Base-by-base conservation (phyloP, 2,797 vertebrate genomes). In the Cryptoprocta ferox region DNA sequence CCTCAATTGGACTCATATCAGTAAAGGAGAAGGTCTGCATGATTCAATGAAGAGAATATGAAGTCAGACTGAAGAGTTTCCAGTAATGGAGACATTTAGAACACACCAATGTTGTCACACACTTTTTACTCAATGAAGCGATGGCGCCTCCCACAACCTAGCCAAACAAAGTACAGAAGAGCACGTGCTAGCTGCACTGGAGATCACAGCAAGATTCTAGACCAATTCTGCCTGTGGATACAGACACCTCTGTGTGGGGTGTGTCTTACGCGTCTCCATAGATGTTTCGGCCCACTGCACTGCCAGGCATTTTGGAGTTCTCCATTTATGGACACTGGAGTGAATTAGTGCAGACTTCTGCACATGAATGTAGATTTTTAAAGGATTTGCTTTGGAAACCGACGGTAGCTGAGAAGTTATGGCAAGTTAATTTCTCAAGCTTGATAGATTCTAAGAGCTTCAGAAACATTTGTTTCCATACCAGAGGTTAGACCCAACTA, bases 1-100 rank as follows among this genome's bases (percentile, higher is more conserved):
- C 93, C 12, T 95, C 96, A 63, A 61, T 35, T 66, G 82, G 76
- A 18, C 63, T 32, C 28, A 78, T 4, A 3, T 83, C 59, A 5
- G 59, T 81, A 28, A 92, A 95, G 81, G 86, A 92, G 71, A 88
- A 92, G 79, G 42, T 94, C 98, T 98, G 92, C 63, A 78, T 97
- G 86, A 86, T 80, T 32, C 95, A 96, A 73, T 0, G 39, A 89
- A 15, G 28, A 13, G 65, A 71, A 61, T 15, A 15, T 35, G n/a
- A 93, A 88, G 21, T 56, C 18, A 73, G n/a, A 45, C 24, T 26
- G 19, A 96, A 37, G 53, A 35, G 32, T 75, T 80, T 45, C 4
- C 37, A 50, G 26, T 15, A 50, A 66, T 0, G 32, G 71, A 95
- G 18, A 85, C 3, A 85, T 63, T 35, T 32, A 53, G 61, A 92